Conservation (phyloP, 2,888 invertebrate species). For the Drepana falcataria region DNA sequence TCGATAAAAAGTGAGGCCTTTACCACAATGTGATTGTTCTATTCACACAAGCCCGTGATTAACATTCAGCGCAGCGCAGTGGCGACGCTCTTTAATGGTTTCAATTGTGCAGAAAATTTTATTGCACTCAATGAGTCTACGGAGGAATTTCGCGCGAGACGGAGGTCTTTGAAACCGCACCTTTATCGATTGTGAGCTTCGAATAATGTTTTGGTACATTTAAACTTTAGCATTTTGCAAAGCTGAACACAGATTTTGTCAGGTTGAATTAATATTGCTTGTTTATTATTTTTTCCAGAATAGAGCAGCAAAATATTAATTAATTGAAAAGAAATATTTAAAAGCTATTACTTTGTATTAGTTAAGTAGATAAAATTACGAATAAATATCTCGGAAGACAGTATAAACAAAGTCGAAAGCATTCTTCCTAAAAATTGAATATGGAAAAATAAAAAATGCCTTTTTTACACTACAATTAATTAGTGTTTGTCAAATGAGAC, state of each 20-base stretch:
- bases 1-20: conserved; percentile 46
- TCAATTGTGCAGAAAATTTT: conserved; percentile 76
- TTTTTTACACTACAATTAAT: too few relatives aligned
- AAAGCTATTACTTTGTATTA: conserved; percentile 21
- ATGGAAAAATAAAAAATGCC: too few relatives aligned
- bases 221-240: neutral
- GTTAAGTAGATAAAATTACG: neutral
- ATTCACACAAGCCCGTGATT: conserved; percentile 68
- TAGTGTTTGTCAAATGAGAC: too few relatives aligned
- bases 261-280: neutral
- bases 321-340: too few relatives aligned
- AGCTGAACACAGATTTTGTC: neutral
- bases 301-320: too few relatives aligned
- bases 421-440: too few relatives aligned
- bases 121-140: conserved; percentile 69
- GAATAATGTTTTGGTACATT: conserved; percentile 2
- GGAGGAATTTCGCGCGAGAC: conserved; percentile 46
- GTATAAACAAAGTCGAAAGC: too few relatives aligned
- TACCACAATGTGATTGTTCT: conserved; percentile 66
- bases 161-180: conserved; percentile 46
- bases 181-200: conserved; percentile 42
- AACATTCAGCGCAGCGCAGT: conserved; percentile 60
- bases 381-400: too few relatives aligned
- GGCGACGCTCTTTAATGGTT: conserved; percentile 69
- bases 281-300: neutral